phyloP scores from a whole-genome alignment of 2,797 vertebrate species.

The Smutsia gigantea region DNA sequence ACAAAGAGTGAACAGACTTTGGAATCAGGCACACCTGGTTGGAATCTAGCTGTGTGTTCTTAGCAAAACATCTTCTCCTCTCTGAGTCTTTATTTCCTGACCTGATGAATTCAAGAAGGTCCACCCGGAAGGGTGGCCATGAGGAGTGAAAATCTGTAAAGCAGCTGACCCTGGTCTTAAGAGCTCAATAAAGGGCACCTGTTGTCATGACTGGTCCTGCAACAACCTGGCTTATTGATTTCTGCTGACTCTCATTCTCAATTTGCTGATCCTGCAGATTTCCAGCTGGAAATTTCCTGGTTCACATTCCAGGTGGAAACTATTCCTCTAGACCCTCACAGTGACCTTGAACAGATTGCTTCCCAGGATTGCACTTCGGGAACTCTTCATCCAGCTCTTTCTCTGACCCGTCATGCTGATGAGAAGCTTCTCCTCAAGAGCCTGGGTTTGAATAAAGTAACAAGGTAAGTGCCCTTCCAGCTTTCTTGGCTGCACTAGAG shows the following conservation, averaged over 20 bases:
- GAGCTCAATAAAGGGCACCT: not conserved
- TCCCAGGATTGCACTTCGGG: not conserved
- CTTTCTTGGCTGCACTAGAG: not conserved
- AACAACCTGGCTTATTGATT: not conserved
- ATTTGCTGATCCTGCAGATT: not conserved
- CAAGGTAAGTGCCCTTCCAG: not conserved
- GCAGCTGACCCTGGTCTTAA: not conserved
- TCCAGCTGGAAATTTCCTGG: not conserved
- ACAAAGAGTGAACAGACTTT: not conserved
- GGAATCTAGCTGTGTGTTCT: not conserved
- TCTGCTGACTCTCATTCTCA: not conserved
- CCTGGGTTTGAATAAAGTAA: not conserved
- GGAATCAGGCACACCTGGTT: not conserved
- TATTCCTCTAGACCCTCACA: not conserved
- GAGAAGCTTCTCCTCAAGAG: not conserved
- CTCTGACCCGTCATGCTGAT: fast-evolving
- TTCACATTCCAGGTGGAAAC: not conserved
- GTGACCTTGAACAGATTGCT: not conserved
- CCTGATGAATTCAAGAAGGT: not conserved
- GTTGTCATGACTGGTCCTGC: not conserved
- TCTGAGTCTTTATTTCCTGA: not conserved
- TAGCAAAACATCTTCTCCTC: not conserved
- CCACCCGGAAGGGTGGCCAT: not conserved
- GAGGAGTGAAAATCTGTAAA: not conserved
- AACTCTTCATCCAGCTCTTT: not conserved